These are phyloP conservation scores for Ochotona princeps DNA, from an alignment of 2,113 vertebrate genomes.

Conservation along the genomic window DNA sequence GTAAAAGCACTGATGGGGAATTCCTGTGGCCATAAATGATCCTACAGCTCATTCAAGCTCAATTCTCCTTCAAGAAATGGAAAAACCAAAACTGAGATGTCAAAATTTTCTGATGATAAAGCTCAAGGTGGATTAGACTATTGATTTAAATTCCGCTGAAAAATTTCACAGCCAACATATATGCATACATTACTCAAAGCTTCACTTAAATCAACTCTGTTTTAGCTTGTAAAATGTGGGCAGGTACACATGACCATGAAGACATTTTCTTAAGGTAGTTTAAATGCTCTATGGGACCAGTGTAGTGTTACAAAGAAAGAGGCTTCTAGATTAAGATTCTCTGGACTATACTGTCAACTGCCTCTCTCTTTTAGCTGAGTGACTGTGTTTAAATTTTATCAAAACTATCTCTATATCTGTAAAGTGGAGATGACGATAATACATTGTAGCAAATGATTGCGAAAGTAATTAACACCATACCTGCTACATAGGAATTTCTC, in stretches of 20 bases:
- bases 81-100: neutral
- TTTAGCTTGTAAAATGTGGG: neutral
- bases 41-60: neutral
- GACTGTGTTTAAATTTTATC: neutral
- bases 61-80: neutral
- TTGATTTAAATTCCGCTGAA: neutral
- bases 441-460: neutral
- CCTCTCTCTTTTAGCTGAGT: neutral
- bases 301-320: neutral
- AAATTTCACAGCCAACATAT: neutral
- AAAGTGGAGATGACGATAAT: neutral
- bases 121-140: neutral
- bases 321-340: neutral
- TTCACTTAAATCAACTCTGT: neutral
- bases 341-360: neutral
- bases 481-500: neutral
- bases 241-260: neutral
- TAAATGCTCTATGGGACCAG: neutral
- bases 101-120: neutral
- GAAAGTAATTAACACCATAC: neutral
- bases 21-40: neutral
- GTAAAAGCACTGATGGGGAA: neutral
- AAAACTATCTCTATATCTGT: neutral
- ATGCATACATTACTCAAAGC: neutral
- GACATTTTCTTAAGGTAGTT: neutral